Evolutionary conservation across 2,113 vertebrate species (phyloP).

Genomic region (Carassius carassius): DNA sequence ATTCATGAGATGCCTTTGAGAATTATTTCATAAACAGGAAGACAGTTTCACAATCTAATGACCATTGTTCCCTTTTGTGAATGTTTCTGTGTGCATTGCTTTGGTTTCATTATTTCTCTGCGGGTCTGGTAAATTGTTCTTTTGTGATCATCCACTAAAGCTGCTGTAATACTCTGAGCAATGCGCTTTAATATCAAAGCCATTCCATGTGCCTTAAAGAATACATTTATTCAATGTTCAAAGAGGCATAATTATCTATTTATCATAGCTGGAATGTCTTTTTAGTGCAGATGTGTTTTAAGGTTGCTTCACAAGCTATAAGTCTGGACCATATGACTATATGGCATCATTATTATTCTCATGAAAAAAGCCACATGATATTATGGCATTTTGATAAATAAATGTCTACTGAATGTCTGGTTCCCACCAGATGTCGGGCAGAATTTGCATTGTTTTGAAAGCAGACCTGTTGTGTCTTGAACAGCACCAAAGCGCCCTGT

Average conservation of each 20-base stretch:
- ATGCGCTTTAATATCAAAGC: conserved; percentile 36
- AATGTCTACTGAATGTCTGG: conserved; percentile 17
- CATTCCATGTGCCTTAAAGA: conserved; percentile 44
- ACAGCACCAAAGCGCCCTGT: too few relatives aligned
- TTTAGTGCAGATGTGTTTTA: neutral
- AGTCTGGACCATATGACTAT: conserved; percentile 8
- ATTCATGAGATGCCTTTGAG: conserved; percentile 40
- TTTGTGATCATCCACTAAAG: conserved; percentile 46
- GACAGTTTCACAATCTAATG: conserved; percentile 35
- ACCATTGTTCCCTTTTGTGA: conserved; percentile 32
- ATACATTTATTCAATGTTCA: conserved; percentile 38
- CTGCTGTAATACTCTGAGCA: conserved; percentile 36
- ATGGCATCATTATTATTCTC: conserved; percentile 33
- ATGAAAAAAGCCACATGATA: conserved; percentile 37
- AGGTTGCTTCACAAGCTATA: conserved; percentile 3
- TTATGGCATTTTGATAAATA: conserved; percentile 45
- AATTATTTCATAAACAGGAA: conserved; percentile 41
- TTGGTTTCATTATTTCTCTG: conserved; percentile 38
- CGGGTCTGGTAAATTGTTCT: conserved; percentile 46
- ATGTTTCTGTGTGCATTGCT: conserved; percentile 30
- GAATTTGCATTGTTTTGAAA: conserved; percentile 39
- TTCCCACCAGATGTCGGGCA: neutral
- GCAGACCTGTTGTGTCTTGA: neutral
- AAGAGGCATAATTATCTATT: conserved; percentile 12
- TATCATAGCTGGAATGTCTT: conserved; percentile 11